Conservation (phyloP, 2,797 vertebrate species). For the Scomberomorus guttatus region DNA sequence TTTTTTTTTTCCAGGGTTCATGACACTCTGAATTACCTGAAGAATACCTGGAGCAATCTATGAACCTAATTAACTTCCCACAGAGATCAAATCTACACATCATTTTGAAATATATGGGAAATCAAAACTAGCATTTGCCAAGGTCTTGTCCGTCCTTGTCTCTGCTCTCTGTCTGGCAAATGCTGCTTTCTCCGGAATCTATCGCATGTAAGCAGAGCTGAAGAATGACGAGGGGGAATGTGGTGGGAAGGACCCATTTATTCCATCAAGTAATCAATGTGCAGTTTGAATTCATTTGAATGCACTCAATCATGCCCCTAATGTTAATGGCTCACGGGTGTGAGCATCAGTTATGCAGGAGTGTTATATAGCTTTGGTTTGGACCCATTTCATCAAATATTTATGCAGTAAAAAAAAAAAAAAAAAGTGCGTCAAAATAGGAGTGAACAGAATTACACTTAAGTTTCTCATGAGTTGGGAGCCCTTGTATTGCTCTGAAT, state of each 20-base stretch:
- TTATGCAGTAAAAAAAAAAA: slow-evolving; percentile 87
- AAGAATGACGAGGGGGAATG: slow-evolving; percentile 58
- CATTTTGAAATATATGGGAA: slow-evolving; percentile 83
- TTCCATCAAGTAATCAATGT: slow-evolving; percentile 96
- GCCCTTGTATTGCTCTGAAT: slow-evolving; percentile 57
- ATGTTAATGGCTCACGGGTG: slow-evolving; percentile 97
- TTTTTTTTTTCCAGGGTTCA: slow-evolving; percentile 84
- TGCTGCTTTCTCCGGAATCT: slow-evolving; percentile 36
- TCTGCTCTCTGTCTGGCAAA: slow-evolving; percentile 37
- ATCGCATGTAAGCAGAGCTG: slow-evolving; percentile 42
- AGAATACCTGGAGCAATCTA: slow-evolving; percentile 91
- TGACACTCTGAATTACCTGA: slow-evolving; percentile 94
- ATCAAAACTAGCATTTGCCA: slow-evolving; percentile 66
- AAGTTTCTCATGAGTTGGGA: slow-evolving; percentile 86
- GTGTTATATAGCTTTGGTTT: slow-evolving; percentile 98
- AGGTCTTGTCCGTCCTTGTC: slow-evolving; percentile 42
- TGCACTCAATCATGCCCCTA: slow-evolving; percentile 96
- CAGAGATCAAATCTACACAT: slow-evolving; percentile 83
- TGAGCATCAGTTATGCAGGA: slow-evolving; percentile 95
- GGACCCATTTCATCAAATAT: slow-evolving; percentile 98
- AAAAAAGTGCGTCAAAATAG: slow-evolving; percentile 93
- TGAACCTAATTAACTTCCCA: slow-evolving; percentile 94
- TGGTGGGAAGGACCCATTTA: slow-evolving; percentile 75
- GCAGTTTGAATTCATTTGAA: slow-evolving; percentile 98
- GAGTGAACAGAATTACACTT: slow-evolving; percentile 95